A percentile compares a stretch with the other conserved stretches of the same genome.
Conservation (phyloP, 92 coral and sea anemone genomes). For the Pocillopora grandis region DNA sequence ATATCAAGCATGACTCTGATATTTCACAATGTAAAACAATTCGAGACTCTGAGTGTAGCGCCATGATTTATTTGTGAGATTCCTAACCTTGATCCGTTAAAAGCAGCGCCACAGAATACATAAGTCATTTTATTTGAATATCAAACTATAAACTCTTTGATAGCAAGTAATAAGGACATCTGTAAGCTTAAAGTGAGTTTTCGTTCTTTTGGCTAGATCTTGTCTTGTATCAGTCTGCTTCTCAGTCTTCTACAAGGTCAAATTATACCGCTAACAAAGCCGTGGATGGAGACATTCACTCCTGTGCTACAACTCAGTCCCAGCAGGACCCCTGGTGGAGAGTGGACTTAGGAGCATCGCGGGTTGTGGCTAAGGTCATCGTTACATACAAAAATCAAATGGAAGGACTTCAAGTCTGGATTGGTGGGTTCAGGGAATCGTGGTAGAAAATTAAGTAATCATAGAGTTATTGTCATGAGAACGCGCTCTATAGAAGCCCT, state of each 20-base stretch:
- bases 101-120: no score
- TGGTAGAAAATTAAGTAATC: neutral
- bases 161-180: no score
- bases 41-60: no score
- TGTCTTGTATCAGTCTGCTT: neutral
- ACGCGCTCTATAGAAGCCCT: neutral
- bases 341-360: neutral
- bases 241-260: neutral
- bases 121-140: no score
- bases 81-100: no score
- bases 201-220: neutral
- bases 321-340: constrained; percentile 9
- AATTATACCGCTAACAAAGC: neutral
- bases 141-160: no score
- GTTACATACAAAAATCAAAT: neutral
- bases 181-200: no score
- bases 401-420: neutral
- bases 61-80: no score
- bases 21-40: no score
- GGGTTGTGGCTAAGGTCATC: neutral
- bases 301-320: neutral
- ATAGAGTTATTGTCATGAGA: neutral
- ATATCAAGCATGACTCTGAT: no score
- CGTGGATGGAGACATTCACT: neutral
- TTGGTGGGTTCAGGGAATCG: neutral